A percentile compares a stretch with the other conserved stretches of the same genome.
These are phyloP conservation scores for Istiophorus platypterus DNA, from an alignment of 2,113 vertebrate species.

Conservation along the genomic window DNA sequence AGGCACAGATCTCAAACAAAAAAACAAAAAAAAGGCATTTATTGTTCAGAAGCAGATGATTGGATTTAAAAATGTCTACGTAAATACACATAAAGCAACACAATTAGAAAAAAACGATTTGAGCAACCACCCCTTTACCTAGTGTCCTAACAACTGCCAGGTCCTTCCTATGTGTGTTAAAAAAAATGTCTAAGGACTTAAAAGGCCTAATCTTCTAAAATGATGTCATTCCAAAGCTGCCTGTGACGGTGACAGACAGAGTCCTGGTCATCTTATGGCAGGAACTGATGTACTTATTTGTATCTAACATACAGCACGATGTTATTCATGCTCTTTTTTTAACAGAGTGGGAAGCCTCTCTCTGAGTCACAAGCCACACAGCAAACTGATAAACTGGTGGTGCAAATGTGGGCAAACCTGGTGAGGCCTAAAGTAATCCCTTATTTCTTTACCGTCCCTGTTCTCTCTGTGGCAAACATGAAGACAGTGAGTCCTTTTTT, in stretches of 20 bases:
- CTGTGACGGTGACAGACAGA: background rate
- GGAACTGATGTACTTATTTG: background rate
- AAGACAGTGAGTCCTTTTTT: constrained; percentile 44
- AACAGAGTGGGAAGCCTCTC: constrained; percentile 61
- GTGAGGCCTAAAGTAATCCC: constrained; percentile 57
- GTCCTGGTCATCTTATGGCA: background rate
- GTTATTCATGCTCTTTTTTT: background rate
- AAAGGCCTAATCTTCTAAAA: too few relatives aligned
- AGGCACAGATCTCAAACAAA: too few relatives aligned
- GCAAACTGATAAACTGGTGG: constrained; percentile 64
- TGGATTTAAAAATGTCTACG: too few relatives aligned
- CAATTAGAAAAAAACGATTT: too few relatives aligned
- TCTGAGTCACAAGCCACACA: constrained; percentile 34
- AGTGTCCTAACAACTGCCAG: too few relatives aligned
- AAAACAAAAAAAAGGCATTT: too few relatives aligned
- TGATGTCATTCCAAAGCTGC: background rate
- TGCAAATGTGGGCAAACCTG: constrained; percentile 81
- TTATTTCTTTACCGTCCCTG: background rate
- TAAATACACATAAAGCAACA: too few relatives aligned
- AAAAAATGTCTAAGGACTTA: too few relatives aligned
- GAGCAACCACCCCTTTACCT: too few relatives aligned
- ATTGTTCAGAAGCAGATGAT: too few relatives aligned
- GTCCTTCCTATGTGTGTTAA: too few relatives aligned
- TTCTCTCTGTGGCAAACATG: background rate
- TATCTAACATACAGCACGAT: background rate